Evolutionary conservation across 2,797 vertebrate species (phyloP).

Genomic region (Mormyrus proboscirostris): DNA sequence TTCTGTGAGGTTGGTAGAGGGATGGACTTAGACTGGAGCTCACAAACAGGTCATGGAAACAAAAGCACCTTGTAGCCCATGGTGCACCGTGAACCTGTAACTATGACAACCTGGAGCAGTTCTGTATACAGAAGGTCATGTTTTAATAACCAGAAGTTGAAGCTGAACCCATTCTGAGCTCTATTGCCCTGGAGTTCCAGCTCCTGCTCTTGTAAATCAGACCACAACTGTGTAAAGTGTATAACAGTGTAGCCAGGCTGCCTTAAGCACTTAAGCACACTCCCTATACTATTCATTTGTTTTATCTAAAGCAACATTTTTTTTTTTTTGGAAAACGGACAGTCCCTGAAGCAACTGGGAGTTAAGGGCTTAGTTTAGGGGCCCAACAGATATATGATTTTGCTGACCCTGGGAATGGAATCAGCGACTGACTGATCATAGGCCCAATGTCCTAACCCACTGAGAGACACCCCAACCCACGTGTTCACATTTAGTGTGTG

Average conservation of each 20-base stretch:
- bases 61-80: background rate
- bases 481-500: conserved; percentile 78
- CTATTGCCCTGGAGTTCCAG: background rate
- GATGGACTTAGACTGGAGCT: background rate
- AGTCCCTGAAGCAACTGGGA: background rate
- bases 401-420: background rate
- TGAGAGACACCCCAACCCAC: conserved; percentile 58
- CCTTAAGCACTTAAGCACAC: background rate
- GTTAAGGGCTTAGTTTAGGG: background rate
- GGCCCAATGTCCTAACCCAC: background rate
- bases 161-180: background rate
- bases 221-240: background rate
- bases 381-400: background rate
- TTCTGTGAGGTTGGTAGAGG: background rate
- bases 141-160: background rate
- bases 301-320: background rate
- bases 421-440: background rate
- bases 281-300: background rate
- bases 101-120: background rate
- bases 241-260: background rate
- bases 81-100: background rate
- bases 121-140: background rate
- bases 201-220: background rate
- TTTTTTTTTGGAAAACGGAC: background rate
- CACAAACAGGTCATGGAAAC: background rate